These are phyloP conservation scores for Scolanthus callimorphus DNA, from an alignment of 92 coral and sea anemone genomes.

Conservation along the genomic window DNA sequence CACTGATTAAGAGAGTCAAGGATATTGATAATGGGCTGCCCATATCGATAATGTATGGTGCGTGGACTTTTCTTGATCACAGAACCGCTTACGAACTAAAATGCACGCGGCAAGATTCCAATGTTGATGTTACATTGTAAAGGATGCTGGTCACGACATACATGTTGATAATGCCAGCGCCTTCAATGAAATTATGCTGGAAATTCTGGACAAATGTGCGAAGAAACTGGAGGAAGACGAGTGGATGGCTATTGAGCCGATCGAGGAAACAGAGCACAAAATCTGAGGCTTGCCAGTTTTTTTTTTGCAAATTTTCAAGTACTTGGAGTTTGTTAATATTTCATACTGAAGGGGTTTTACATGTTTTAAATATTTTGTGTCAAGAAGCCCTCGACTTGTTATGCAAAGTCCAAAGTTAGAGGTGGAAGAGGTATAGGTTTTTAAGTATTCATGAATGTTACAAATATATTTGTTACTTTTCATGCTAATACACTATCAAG, in stretches of 20 bases:
- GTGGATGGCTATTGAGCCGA: constrained; percentile 51
- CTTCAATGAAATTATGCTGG: constrained; percentile 66
- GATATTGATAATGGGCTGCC: constrained; percentile 52
- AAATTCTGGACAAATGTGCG: constrained; percentile 25
- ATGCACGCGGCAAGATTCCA: constrained; percentile 69
- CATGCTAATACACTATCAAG: too few relatives aligned
- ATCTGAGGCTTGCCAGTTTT: too few relatives aligned
- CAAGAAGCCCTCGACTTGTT: too few relatives aligned
- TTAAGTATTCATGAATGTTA: too few relatives aligned
- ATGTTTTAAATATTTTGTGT: too few relatives aligned
- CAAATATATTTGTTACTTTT: too few relatives aligned
- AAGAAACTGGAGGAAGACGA: constrained; percentile 48
- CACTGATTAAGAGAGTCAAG: constrained; percentile 81
- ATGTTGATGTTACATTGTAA: constrained; percentile 79
- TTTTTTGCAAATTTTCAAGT: too few relatives aligned
- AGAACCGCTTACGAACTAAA: constrained; percentile 96
- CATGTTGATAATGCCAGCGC: constrained; percentile 80
- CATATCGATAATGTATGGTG: constrained; percentile 83
- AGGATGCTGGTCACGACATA: constrained; percentile 81
- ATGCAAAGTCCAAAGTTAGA: too few relatives aligned
- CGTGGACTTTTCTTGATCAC: constrained; percentile 84
- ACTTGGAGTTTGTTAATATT: too few relatives aligned
- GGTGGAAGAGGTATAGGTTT: too few relatives aligned
- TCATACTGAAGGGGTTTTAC: too few relatives aligned
- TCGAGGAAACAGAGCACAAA: constrained; percentile 16